Evolutionary conservation across 2,888 invertebrate genomes (phyloP).

Genomic region (Oligia latruncula): DNA sequence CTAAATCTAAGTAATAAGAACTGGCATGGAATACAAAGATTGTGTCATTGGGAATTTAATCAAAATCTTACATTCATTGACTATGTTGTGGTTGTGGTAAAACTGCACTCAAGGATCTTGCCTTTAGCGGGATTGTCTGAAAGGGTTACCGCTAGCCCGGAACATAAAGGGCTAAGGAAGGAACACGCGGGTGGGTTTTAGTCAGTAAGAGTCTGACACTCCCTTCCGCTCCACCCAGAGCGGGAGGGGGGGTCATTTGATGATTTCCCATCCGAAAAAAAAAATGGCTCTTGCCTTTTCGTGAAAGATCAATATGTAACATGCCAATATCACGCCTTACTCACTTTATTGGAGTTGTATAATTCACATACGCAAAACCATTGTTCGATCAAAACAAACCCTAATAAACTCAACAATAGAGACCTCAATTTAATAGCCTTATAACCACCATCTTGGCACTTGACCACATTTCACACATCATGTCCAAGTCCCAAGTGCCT

Average conservation of each 20-base stretch:
- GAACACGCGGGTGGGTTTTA: no score
- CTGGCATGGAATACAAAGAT: neutral
- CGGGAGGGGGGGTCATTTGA: no score
- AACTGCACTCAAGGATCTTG: neutral
- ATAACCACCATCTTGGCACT: slow-evolving; percentile 5
- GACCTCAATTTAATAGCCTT: slow-evolving; percentile 34
- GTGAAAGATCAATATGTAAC: slow-evolving; percentile 3
- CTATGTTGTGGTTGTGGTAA: neutral
- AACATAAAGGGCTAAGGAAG: no score
- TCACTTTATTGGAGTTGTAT: slow-evolving; percentile 20
- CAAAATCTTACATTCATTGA: neutral
- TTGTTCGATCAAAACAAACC: slow-evolving; percentile 17
- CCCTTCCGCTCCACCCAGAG: no score
- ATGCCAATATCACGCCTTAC: neutral
- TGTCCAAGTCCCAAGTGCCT: slow-evolving; percentile 61
- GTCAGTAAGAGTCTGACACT: no score
- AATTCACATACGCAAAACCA: neutral
- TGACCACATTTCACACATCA: slow-evolving; percentile 54
- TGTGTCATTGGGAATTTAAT: neutral
- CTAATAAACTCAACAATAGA: slow-evolving; percentile 45
- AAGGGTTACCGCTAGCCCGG: no score
- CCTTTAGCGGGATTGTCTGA: no score
- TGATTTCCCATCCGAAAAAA: no score
- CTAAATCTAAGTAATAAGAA: no score
- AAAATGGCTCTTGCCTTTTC: no score